Base-by-base conservation (phyloP, 2,888 invertebrate species). In the Aphodius granarius region DNA sequence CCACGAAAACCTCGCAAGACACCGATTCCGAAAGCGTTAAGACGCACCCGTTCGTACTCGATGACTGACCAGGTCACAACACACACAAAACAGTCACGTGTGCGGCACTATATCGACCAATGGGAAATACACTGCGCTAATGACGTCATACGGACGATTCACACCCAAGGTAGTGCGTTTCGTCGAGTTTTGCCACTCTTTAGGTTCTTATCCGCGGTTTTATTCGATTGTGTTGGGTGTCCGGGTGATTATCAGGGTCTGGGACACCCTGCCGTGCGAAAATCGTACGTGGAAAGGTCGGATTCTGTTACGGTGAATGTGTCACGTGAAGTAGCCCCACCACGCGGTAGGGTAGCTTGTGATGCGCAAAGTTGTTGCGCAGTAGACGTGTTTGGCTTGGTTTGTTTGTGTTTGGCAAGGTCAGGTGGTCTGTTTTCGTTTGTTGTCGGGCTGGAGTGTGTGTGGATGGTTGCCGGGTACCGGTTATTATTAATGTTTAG, bases 41-140 rank as follows among this genome's bases (percentile, higher is more conserved):
- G 89, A 88, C 89, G 88, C 86, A 87, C 79, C 78, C 77, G 78
- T 78, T 3, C 43, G 43, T 13, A 6, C 43, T 13, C 43, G 43
- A 77, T 76, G 73, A 76, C 81, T 78, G 75, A 75, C 77, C 77
- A 75, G 77, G 75, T 86, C 85, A 86, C 86, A 79, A 80, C 21
- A 68, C 78, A 78, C 73, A 78, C 78, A 78, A 78, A 77, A 79
- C 76, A 79, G 80, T 82, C 82, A 82, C 82, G 82, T 82, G 82
- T 81, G 80, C 79, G 75, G 77, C 76, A 86, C 86, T 86, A 81
- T 87, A 88, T 88, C 87, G 87, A 88, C 88, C 88, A 88, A 88
- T 88, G 84, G 86, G 81, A 84, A 84, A 79, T 80, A 85, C 76
- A 80, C 78, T 80, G 79, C 81, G 87, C 87, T 86, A 86, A 87